phyloP scores from a whole-genome alignment of 2,113 vertebrate species.

The Chaenocephalus aceratus region DNA sequence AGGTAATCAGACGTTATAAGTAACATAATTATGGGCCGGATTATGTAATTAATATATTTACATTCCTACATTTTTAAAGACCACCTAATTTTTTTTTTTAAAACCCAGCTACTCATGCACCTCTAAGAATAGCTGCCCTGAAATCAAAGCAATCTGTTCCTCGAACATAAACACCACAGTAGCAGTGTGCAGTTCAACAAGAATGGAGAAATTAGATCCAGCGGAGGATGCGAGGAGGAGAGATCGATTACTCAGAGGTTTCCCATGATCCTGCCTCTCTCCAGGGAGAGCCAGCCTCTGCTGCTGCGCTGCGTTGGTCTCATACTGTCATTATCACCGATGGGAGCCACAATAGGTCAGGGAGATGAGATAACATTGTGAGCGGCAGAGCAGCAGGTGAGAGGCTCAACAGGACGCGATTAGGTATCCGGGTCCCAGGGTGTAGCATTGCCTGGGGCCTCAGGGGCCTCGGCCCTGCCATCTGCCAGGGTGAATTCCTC shows the following conservation, averaged over 20 bases:
- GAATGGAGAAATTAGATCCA: conserved; percentile 67
- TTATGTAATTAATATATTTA: neutral
- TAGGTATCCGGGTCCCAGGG: conserved; percentile 86
- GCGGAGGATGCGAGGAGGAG: conserved; percentile 55
- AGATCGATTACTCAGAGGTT: conserved; percentile 78
- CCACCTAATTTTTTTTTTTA: neutral
- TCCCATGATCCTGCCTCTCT: conserved; percentile 81
- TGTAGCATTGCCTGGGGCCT: conserved; percentile 83
- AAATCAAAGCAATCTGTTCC: conserved; percentile 59
- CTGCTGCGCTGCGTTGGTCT: conserved; percentile 70
- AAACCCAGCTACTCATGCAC: neutral
- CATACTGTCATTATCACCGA: conserved; percentile 80
- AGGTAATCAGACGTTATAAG: neutral
- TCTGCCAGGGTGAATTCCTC: conserved; percentile 82
- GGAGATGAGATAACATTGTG: conserved; percentile 87
- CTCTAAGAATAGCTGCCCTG: conserved; percentile 9
- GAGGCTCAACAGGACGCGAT: conserved; percentile 82
- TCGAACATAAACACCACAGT: conserved; percentile 29
- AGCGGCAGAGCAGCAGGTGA: conserved; percentile 81
- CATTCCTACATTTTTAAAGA: too few relatives aligned
- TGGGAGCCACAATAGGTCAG: conserved; percentile 82
- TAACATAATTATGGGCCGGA: neutral
- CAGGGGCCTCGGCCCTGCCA: conserved; percentile 79
- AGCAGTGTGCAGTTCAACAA: conserved; percentile 14
- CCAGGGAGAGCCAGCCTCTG: conserved; percentile 68